Percentiles rank a stretch among this genome's conserved stretches.
Conservation (phyloP, 1,140 invertebrate genomes). For the Plutomurus gul region DNA sequence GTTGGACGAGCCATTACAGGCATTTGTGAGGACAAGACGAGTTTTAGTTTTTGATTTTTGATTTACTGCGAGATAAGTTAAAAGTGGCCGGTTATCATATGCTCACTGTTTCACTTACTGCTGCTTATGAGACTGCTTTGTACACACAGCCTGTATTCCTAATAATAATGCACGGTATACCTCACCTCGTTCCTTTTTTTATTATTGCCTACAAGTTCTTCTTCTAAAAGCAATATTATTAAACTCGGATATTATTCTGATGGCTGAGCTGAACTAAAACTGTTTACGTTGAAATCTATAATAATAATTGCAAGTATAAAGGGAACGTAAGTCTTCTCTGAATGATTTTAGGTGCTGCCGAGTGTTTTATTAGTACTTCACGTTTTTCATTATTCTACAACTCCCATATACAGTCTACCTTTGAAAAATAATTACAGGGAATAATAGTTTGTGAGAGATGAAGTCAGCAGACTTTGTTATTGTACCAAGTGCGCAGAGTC, state of each 20-base stretch:
- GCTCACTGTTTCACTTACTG: neutral
- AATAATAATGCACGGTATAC: too few relatives aligned
- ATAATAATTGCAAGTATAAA: too few relatives aligned
- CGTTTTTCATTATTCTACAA: slow-evolving; percentile 19
- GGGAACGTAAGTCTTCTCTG: neutral
- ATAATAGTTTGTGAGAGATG: neutral
- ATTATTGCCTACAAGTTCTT: too few relatives aligned
- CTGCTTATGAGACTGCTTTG: neutral
- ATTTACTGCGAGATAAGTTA: slow-evolving; percentile 13
- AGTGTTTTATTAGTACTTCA: slow-evolving; percentile 6
- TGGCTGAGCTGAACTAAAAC: too few relatives aligned
- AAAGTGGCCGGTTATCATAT: slow-evolving; percentile 14
- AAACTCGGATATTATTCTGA: too few relatives aligned
- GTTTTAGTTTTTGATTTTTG: slow-evolving; percentile 30
- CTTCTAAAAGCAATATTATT: too few relatives aligned
- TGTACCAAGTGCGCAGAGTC: too few relatives aligned
- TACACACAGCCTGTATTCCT: too few relatives aligned
- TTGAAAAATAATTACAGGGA: slow-evolving; percentile 5
- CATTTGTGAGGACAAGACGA: slow-evolving; percentile 19
- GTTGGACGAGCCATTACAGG: neutral
- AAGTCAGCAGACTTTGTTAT: too few relatives aligned
- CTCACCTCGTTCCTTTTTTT: too few relatives aligned
- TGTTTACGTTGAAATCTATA: too few relatives aligned
- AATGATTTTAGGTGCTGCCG: neutral
- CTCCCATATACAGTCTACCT: neutral